phyloP scores from a whole-genome alignment of 2,797 vertebrate species.

The Lutjanus argentimaculatus region DNA sequence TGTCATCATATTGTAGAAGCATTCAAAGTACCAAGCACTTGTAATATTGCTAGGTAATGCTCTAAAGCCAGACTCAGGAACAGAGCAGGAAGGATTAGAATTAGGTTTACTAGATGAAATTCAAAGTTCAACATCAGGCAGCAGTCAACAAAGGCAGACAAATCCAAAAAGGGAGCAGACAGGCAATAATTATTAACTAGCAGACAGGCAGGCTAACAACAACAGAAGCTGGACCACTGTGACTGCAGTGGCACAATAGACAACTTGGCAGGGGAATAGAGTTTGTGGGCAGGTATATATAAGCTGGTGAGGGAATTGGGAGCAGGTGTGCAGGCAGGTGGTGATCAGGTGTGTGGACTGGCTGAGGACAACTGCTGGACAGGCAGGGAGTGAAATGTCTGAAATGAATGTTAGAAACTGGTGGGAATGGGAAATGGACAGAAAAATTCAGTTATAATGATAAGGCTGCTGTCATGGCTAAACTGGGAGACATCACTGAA shows the following conservation, averaged over 20 bases:
- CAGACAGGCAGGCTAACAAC: background rate
- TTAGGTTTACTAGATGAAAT: background rate
- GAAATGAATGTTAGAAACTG: background rate
- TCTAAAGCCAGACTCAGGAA: background rate
- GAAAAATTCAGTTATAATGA: slow-evolving; percentile 1
- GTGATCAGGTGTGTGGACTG: slow-evolving; percentile 6
- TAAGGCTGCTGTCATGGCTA: background rate
- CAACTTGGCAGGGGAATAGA: background rate
- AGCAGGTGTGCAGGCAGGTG: slow-evolving; percentile 37
- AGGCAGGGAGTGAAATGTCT: background rate
- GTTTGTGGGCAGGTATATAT: slow-evolving; percentile 1
- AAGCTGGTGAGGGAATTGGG: slow-evolving; percentile 2
- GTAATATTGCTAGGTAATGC: background rate
- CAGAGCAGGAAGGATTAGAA: background rate
- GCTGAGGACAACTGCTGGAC: background rate
- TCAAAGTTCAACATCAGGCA: slow-evolving; percentile 18
- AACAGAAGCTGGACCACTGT: background rate
- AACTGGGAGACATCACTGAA: background rate
- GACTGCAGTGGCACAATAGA: background rate
- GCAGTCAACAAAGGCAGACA: slow-evolving; percentile 14
- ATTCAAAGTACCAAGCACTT: background rate
- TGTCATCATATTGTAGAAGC: background rate
- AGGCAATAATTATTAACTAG: background rate
- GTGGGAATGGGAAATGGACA: background rate
- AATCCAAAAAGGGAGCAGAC: background rate